phyloP scores from a whole-genome alignment of 2,797 vertebrate genomes.

The Hafferia zeledoni region DNA sequence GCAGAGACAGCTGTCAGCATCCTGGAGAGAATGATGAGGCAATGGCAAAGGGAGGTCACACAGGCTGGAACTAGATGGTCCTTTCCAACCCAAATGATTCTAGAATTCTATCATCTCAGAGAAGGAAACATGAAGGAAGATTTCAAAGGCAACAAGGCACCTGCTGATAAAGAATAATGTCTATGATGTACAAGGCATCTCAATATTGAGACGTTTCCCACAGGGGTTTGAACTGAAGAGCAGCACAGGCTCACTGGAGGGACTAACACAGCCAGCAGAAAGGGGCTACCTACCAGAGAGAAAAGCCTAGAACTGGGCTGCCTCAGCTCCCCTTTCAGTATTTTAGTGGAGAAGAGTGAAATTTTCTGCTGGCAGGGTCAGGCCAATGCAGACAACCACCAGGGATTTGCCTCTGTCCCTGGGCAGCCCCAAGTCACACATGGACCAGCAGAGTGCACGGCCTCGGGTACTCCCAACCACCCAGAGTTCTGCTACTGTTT shows the following conservation, averaged over 20 bases:
- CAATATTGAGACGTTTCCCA: rapidly evolving
- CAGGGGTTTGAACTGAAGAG: background rate
- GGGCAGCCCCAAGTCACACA: background rate
- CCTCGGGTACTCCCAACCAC: background rate
- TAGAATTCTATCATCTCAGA: no score
- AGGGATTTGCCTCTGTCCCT: background rate
- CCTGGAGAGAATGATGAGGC: background rate
- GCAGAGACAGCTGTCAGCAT: background rate
- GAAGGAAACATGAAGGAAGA: background rate
- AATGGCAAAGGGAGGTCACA: background rate
- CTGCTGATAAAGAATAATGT: background rate
- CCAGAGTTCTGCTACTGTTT: background rate
- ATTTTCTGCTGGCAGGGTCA: background rate
- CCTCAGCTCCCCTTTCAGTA: background rate
- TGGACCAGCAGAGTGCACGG: rapidly evolving
- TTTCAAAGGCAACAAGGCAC: background rate
- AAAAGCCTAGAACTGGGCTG: background rate
- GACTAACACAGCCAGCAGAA: background rate
- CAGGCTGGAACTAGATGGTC: background rate
- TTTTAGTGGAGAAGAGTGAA: background rate
- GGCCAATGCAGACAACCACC: background rate
- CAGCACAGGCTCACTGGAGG: background rate
- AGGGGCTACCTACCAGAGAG: background rate
- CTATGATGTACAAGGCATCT: no score
- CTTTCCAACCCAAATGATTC: background rate